These are phyloP conservation scores for Rhagonycha fulva DNA, from an alignment of 2,888 invertebrate species.

Conservation along the genomic window DNA sequence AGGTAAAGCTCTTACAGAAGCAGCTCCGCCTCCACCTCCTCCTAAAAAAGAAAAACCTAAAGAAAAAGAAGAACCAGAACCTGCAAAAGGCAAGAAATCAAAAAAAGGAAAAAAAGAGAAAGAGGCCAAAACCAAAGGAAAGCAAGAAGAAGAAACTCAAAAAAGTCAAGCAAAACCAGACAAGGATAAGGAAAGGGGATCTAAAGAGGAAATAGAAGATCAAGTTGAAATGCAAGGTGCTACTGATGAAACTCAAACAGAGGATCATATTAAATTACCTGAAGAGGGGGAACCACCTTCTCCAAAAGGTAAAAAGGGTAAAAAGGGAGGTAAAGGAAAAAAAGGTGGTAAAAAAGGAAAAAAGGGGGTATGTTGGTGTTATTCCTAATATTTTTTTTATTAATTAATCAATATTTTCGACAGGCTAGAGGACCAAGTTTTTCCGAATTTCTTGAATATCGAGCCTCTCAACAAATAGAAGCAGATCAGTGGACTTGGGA, in stretches of 20 bases:
- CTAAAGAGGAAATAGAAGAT: not conserved
- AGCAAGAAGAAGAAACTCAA: not conserved
- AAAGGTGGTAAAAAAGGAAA: not conserved
- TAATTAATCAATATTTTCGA: not conserved
- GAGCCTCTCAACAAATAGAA: not conserved
- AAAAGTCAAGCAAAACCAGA: not conserved
- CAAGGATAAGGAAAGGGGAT: not conserved
- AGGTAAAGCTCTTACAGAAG: not conserved
- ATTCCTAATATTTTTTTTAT: not conserved
- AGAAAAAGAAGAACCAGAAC: not conserved
- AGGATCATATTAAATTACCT: not conserved
- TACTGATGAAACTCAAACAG: not conserved
- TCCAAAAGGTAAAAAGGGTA: not conserved
- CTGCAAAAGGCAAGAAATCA: not conserved
- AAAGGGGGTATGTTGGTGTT: not conserved
- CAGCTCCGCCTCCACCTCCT: not conserved
- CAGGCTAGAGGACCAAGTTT: not conserved
- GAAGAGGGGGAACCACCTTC: not conserved
- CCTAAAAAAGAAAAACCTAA: not conserved
- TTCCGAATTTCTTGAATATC: not conserved
- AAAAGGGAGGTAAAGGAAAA: not conserved
- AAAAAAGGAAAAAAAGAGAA: not conserved
- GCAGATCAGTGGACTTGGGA: not conserved
- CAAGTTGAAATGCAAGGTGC: not conserved
- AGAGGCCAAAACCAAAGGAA: not conserved